These are phyloP conservation scores for Micrastur ruficollis DNA, from an alignment of 2,797 vertebrate genomes.

Conservation along the genomic window DNA sequence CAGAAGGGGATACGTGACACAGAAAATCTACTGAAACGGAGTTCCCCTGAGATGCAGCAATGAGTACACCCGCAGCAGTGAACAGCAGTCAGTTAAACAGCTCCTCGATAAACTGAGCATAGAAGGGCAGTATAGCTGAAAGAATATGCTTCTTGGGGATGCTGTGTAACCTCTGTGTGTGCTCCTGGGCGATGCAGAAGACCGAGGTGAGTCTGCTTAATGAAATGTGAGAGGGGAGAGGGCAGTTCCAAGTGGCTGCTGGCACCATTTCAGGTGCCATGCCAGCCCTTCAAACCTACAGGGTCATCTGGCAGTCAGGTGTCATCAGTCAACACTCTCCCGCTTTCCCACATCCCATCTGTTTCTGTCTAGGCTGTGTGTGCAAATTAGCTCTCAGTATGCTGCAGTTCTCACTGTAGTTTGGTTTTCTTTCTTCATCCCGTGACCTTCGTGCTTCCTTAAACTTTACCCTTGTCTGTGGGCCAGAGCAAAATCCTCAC, in stretches of 20 bases:
- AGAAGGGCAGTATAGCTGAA: not conserved
- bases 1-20: accelerated
- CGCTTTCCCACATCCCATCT: conserved; percentile 64
- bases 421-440: conserved; percentile 42
- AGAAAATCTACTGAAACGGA: not conserved
- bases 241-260: conserved; percentile 49
- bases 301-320: conserved; percentile 73
- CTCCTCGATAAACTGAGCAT: not conserved
- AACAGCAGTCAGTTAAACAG: not conserved
- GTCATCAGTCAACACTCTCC: conserved; percentile 64
- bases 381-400: conserved; percentile 68
- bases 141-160: not conserved
- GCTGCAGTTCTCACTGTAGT: conserved; percentile 23
- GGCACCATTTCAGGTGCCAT: conserved; percentile 31
- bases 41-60: not conserved
- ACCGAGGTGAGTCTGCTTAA: conserved; percentile 47
- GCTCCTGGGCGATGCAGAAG: not conserved
- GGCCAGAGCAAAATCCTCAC: not conserved
- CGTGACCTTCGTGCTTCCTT: conserved; percentile 47
- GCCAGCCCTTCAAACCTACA: conserved; percentile 41
- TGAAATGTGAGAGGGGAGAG: conserved; percentile 28
- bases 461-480: conserved; percentile 2
- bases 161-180: not conserved
- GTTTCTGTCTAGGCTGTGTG: conserved; percentile 67
- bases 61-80: not conserved